Conservation (phyloP, 2,888 invertebrate genomes). For the Axea sp. region DNA sequence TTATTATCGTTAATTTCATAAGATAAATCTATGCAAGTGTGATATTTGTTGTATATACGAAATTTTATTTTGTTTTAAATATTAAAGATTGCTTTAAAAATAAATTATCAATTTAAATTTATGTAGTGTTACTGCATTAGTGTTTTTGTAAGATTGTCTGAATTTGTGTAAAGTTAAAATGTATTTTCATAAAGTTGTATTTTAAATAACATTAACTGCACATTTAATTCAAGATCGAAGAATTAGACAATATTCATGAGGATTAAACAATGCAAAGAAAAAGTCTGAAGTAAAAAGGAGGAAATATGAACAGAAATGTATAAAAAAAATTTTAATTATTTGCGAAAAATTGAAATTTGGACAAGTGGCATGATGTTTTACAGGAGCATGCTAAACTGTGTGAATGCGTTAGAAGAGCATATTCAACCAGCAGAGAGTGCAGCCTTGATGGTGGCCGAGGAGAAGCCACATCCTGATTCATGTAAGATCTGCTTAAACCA, state of each 20-base stretch:
- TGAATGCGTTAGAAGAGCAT: constrained; percentile 94
- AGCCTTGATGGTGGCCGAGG: constrained; percentile 88
- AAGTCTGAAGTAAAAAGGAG: constrained; percentile 53
- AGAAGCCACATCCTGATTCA: constrained; percentile 89
- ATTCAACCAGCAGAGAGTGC: constrained; percentile 90
- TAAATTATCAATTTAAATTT: too few relatives aligned
- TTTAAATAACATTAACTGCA: too few relatives aligned
- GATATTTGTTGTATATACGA: too few relatives aligned
- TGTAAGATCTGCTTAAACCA: constrained; percentile 83
- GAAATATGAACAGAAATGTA: constrained; percentile 51
- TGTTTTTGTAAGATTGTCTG: too few relatives aligned
- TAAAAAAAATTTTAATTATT: constrained; percentile 44
- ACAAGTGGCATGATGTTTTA: constrained; percentile 81
- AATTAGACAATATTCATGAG: constrained; percentile 42
- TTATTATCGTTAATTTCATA: constrained; percentile 27
- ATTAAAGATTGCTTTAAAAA: too few relatives aligned
- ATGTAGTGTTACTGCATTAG: too few relatives aligned
- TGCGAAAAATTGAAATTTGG: constrained; percentile 66
- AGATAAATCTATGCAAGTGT: constrained; percentile 11
- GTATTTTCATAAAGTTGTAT: too few relatives aligned
- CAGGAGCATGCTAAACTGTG: constrained; percentile 97
- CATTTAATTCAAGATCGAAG: constrained; percentile 12
- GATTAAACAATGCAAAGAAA: constrained; percentile 56
- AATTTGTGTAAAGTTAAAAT: too few relatives aligned
- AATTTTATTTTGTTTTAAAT: too few relatives aligned